Evolutionary conservation across 1,140 invertebrate genomes (phyloP), one percentile per base, ranked within the genome.

Genomic region (Catajapyx aquilonaris): DNA sequence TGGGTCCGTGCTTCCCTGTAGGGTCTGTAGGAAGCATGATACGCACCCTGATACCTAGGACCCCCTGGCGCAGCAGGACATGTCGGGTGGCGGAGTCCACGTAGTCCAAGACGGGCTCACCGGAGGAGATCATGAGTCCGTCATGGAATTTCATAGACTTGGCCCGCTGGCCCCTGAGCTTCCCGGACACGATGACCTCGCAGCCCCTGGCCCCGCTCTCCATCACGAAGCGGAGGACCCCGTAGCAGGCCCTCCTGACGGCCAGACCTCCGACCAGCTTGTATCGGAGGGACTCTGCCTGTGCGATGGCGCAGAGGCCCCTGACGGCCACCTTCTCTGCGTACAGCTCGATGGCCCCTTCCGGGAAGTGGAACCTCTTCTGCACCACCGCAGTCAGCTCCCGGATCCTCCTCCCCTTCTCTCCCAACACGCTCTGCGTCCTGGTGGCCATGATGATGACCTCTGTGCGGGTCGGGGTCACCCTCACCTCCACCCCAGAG

Each of bases 381-480:
- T 71, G 68, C n/a, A 74, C 68, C 33, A 76, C 65, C 32, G 68
- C 64, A 11, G 71, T 75, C 32, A 74, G 49, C 57, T 74, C 71
- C 39, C 69, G 47, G 42, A 70, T 70, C 15, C 65, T 47, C 13
- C 35, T 69, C 31, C 85, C 85, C 50, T 94, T 93, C 55, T 95
- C 90, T 41, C 93, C 93, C 33, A 97, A 65, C 37, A 97, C 91
- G 56, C 85, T 93, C 54, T 97, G 91, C n/a, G 87, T 97, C 57
- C 93, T 75, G 2, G 95, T 99, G 22, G 95, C 94, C 71, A 96
- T 81, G 51, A 99, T 93, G 59, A 99, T 98, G 55, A 99, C 97
- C 63, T 95, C 88, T 3, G 85, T 91, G 42, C 77, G 73, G 30
- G 79, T 77, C 18, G 87, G 87, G 0, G 91, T 93, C 32, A 91